phyloP scores from a whole-genome alignment of 1,140 invertebrate species.

The Phocides pigmalion region DNA sequence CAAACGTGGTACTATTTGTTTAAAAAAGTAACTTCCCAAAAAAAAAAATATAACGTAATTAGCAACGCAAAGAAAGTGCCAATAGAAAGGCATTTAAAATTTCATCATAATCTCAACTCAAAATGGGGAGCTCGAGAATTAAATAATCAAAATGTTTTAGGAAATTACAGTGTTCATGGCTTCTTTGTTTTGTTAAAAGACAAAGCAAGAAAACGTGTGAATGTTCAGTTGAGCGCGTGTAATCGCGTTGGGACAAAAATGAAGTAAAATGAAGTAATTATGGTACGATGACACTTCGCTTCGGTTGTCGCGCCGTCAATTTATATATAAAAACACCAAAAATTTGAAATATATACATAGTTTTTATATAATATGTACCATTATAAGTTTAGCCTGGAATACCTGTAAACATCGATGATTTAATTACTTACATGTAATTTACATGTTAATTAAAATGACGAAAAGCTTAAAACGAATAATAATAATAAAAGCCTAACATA shows the following conservation, averaged over 20 bases:
- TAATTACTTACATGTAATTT: too few relatives aligned
- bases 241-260: conserved; percentile 25
- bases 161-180: conserved; percentile 25
- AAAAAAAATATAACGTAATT: conserved; percentile 18
- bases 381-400: too few relatives aligned
- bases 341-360: too few relatives aligned
- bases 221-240: conserved; percentile 3
- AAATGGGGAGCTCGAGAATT: conserved; percentile 17
- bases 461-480: too few relatives aligned
- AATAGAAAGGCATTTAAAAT: conserved; percentile 13
- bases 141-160: conserved; percentile 36
- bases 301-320: too few relatives aligned
- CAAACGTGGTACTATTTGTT: too few relatives aligned
- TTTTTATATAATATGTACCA: too few relatives aligned
- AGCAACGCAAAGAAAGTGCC: conserved; percentile 18
- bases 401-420: too few relatives aligned
- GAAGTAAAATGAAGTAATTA: conserved; percentile 36
- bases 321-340: too few relatives aligned
- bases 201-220: conserved; percentile 45
- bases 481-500: too few relatives aligned
- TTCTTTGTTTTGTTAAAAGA: conserved; percentile 34
- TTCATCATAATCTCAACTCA: conserved; percentile 16
- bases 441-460: too few relatives aligned
- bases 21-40: background rate
- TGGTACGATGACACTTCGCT: conserved; percentile 14